Base-by-base conservation (phyloP, 2,797 vertebrate species). In the Sebastes itinus region DNA sequence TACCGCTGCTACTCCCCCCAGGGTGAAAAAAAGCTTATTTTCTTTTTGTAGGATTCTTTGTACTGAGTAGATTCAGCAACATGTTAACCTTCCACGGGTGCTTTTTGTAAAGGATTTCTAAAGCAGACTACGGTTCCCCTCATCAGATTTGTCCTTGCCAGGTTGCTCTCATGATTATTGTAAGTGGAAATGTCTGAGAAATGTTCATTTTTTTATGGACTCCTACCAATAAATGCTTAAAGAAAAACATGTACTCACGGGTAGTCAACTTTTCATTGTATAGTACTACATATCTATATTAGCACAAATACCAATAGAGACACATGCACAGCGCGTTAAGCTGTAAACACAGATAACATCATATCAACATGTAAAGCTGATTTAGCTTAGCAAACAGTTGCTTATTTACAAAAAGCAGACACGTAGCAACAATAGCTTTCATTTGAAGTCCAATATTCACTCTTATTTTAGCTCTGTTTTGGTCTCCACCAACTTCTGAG, bases 151-250 rank as follows among this genome's bases (percentile, higher is more conserved):
- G 35, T 73, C 30, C 54, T 66, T 81, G 80, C 82, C 35, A 58
- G 25, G 18, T 81, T 84, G 22, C 85, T 84, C 46, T 69, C 32
- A 10, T 66, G 59, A 69, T 74, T 67, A 77, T 58, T 59, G 52
- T 35, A 25, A 60, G 75, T 63, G 69, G 74, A 83, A 79, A 77
- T 38, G 55, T 73, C 42, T 75, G 28, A 81, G 38, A 79, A 85
- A 79, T 91, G 84, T 87, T 86, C 65, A 56, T 89, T 92, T 92
- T 58, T 93, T 85, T 86, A 91, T 89, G 87, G 75, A 92, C 83
- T 85, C 81, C 55, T 81, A 65, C 63, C 28, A 94, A 91, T 95
- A 95, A 94, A 95, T 76, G 55, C 79, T 73, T 83, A 23, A 77
- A 87, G 46, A 60, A 82, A 75, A 83, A 78, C 14, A 28, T n/a